Conservation (phyloP, 1,140 invertebrate species). For the Cotesia typhae region DNA sequence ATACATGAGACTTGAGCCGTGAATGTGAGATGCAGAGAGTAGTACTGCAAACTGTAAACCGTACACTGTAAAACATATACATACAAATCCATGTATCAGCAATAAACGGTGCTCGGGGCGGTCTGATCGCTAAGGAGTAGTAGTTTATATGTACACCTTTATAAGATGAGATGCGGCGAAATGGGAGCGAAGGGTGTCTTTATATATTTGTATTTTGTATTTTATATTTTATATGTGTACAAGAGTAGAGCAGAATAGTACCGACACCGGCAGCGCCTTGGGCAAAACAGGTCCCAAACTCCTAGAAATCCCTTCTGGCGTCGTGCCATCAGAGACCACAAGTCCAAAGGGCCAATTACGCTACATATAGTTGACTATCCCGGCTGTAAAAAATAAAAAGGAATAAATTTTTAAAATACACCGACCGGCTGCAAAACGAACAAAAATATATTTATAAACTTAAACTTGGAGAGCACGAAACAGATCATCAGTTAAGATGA, state of each 20-base stretch:
- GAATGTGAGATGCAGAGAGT: too few relatives aligned
- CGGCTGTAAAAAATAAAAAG: constrained; percentile 1
- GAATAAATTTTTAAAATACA: neutral
- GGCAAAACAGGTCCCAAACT: constrained; percentile 49
- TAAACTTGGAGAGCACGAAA: too few relatives aligned
- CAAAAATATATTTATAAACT: too few relatives aligned
- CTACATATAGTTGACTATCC: constrained; percentile 23
- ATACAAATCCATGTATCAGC: constrained; percentile 45
- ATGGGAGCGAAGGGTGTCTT: constrained; percentile 5
- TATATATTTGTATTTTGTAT: neutral
- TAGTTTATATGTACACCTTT: too few relatives aligned
- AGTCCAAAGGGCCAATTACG: constrained; percentile 56
- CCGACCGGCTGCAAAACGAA: neutral
- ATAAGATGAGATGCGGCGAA: neutral
- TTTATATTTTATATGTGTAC: neutral
- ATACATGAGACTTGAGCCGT: too few relatives aligned
- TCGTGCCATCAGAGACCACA: constrained; percentile 11
- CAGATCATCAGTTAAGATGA: too few relatives aligned
- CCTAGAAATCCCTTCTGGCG: constrained; percentile 50
- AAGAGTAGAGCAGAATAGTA: too few relatives aligned
- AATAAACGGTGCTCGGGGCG: constrained; percentile 50
- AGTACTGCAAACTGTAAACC: too few relatives aligned
- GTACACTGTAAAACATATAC: constrained; percentile 42
- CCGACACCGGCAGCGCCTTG: neutral
- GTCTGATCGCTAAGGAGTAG: too few relatives aligned